These are phyloP conservation scores for Slavum lentiscoides DNA, from an alignment of 2,888 invertebrate species.

Conservation along the genomic window DNA sequence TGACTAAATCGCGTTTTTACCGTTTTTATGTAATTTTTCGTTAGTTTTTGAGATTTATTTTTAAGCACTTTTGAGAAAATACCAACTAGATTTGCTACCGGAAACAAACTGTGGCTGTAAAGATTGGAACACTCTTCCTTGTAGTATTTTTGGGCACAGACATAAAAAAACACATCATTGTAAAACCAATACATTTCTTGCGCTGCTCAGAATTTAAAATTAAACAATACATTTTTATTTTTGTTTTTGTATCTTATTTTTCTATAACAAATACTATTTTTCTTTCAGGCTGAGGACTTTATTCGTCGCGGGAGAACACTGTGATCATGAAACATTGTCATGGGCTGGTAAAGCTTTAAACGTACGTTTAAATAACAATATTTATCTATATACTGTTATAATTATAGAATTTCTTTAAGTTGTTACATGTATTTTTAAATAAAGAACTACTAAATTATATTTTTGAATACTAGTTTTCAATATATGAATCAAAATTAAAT, in stretches of 20 bases:
- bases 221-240: too few species aligned
- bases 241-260: background rate
- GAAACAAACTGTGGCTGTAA: too few species aligned
- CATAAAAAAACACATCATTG: too few species aligned
- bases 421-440: background rate
- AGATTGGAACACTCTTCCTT: too few species aligned
- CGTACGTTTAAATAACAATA: slow-evolving; percentile 58
- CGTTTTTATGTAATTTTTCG: too few species aligned
- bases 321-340: slow-evolving; percentile 84
- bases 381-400: background rate
- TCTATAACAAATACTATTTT: background rate
- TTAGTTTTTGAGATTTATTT: background rate
- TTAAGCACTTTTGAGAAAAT: too few species aligned
- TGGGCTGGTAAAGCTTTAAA: slow-evolving; percentile 75
- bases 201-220: too few species aligned
- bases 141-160: too few species aligned
- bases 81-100: too few species aligned
- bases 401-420: background rate
- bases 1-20: too few species aligned
- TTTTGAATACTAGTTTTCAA: background rate
- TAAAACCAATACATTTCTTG: too few species aligned
- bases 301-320: slow-evolving; percentile 90
- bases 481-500: background rate
- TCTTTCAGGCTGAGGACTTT: slow-evolving; percentile 61
- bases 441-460: too few species aligned